Evolutionary conservation across 2,888 invertebrate genomes (phyloP).

Genomic region (Lampropteryx suffumata): DNA sequence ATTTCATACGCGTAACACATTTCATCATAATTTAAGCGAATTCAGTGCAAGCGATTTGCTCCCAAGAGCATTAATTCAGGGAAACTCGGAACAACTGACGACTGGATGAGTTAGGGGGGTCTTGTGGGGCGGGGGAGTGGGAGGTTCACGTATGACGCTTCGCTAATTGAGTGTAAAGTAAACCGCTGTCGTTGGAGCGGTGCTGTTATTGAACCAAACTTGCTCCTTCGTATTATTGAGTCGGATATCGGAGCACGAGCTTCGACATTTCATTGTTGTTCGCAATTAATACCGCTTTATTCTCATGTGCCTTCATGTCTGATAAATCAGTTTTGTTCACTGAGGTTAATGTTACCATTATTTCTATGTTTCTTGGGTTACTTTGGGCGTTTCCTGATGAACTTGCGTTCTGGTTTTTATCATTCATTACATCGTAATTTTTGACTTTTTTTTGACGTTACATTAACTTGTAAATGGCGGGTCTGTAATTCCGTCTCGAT

Average conservation of each 20-base stretch:
- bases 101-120: conserved; percentile 33
- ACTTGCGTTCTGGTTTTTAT: conserved; percentile 26
- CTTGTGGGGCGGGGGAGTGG: conserved; percentile 21
- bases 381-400: conserved; percentile 30
- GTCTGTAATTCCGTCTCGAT: conserved; percentile 21
- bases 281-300: conserved; percentile 31
- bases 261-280: conserved; percentile 32
- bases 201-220: conserved; percentile 54
- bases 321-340: conserved; percentile 31
- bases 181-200: conserved; percentile 58
- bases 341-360: no score
- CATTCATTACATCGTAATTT: conserved; percentile 19
- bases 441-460: conserved; percentile 7
- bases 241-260: conserved; percentile 34
- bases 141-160: conserved; percentile 51
- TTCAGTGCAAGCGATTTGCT: conserved; percentile 40
- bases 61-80: conserved; percentile 38
- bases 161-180: conserved; percentile 67
- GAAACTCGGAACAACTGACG: conserved; percentile 39
- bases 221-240: conserved; percentile 49
- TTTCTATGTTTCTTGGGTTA: no score
- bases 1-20: conserved; percentile 41
- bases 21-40: conserved; percentile 40
- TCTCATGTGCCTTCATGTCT: conserved; percentile 20
- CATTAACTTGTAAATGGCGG: conserved; percentile 13